Conservation (phyloP, 2,797 vertebrate species). For the Onychomys leucogaster region DNA sequence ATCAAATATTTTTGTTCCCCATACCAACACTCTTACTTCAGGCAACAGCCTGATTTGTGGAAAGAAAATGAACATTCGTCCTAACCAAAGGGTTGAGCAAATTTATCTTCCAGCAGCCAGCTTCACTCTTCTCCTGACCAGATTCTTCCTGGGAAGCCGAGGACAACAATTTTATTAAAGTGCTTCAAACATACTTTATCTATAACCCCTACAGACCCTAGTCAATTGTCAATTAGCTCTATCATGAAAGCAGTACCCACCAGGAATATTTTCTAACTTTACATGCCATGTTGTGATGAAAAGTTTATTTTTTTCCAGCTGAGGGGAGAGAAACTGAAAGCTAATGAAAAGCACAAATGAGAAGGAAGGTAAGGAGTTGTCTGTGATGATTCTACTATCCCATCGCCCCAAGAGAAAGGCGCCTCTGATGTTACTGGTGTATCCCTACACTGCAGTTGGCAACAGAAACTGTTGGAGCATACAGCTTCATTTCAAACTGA, state of each 20-base stretch:
- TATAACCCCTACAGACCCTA: not conserved
- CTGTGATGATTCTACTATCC: not conserved
- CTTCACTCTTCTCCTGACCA: not conserved
- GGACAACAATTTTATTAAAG: slow-evolving; percentile 6
- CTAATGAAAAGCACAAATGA: not conserved
- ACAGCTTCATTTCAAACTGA: slow-evolving; percentile 57
- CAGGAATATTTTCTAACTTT: slow-evolving; percentile 45
- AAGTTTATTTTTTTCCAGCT: slow-evolving; percentile 11
- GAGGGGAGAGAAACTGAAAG: slow-evolving; percentile 58
- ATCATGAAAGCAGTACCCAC: accelerated
- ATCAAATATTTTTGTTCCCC: not conserved
- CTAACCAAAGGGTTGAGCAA: not conserved
- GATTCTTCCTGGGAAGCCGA: not conserved
- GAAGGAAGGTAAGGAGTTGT: not conserved
- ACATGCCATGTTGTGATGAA: not conserved
- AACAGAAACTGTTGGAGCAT: not conserved
- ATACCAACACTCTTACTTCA: not conserved
- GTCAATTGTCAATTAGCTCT: slow-evolving; percentile 51
- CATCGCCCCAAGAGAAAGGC: not conserved
- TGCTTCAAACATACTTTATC: not conserved
- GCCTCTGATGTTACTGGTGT: not conserved
- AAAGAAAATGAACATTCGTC: not conserved
- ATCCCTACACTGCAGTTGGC: not conserved
- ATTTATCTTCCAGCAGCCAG: not conserved
- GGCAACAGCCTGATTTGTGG: not conserved